Percentiles rank a stretch among this genome's conserved stretches.
phyloP scores from a whole-genome alignment of 2,888 invertebrate genomes.

The Lapara coniferarum region DNA sequence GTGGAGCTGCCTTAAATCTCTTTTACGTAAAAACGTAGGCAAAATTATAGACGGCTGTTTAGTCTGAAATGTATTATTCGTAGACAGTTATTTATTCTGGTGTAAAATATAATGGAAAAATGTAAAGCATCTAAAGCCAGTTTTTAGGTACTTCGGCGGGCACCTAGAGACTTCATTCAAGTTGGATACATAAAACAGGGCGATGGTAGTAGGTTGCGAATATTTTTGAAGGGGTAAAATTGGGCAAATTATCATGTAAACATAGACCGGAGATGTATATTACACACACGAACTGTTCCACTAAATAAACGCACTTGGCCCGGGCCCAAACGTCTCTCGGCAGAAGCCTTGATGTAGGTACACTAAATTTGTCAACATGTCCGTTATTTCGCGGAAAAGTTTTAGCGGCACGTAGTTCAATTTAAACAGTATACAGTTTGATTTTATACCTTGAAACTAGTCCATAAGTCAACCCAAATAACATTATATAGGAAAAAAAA shows the following conservation, averaged over 20 bases:
- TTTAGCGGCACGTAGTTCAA: background rate
- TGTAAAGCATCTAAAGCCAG: background rate
- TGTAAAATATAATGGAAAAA: constrained; percentile 15
- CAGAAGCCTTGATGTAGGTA: constrained; percentile 48
- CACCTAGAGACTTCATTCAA: background rate
- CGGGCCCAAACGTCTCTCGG: constrained; percentile 52
- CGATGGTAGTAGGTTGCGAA: background rate
- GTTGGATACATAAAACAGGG: background rate
- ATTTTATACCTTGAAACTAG: no score
- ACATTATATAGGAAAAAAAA: background rate
- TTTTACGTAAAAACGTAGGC: constrained; percentile 14
- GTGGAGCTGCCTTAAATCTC: constrained; percentile 17
- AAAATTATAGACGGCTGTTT: constrained; percentile 15
- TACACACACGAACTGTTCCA: constrained; percentile 58
- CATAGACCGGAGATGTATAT: constrained; percentile 51
- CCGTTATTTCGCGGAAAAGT: constrained; percentile 36
- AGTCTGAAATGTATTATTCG: constrained; percentile 9
- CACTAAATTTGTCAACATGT: constrained; percentile 60
- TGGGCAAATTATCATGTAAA: constrained; percentile 55
- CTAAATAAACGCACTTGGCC: constrained; percentile 66
- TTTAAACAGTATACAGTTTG: background rate
- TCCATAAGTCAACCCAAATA: background rate
- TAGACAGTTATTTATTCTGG: constrained; percentile 10
- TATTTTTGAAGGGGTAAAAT: constrained; percentile 29
- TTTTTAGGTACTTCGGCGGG: background rate